Conservation (phyloP, 2,113 vertebrate genomes). For the Pelobates fuscus region DNA sequence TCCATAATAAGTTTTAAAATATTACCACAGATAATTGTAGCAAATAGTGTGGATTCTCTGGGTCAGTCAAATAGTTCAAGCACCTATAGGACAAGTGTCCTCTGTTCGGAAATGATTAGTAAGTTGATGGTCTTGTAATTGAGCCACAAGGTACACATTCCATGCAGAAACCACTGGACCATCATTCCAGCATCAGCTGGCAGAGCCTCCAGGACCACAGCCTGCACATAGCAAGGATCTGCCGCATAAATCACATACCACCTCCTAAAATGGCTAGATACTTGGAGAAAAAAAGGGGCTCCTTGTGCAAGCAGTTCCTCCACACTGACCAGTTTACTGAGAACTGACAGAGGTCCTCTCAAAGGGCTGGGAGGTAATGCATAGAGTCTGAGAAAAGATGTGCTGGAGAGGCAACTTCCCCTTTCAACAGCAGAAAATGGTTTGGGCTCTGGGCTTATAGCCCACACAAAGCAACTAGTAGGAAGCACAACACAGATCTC, state of each 20-base stretch:
- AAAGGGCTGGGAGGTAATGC: conserved; percentile 56
- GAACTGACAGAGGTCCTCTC: conserved; percentile 84
- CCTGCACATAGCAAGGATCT: conserved; percentile 82
- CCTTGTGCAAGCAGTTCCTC: conserved; percentile 79
- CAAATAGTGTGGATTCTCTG: too few relatives aligned
- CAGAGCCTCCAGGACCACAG: conserved; percentile 82
- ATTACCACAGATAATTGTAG: too few relatives aligned
- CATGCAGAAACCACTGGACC: conserved; percentile 83
- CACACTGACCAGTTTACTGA: conserved; percentile 71
- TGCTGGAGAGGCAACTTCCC: too few relatives aligned
- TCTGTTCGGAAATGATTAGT: conserved; percentile 82
- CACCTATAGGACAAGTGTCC: conserved; percentile 77
- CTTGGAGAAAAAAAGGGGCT: conserved; percentile 76
- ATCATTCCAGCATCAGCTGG: conserved; percentile 85
- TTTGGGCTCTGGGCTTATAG: too few relatives aligned
- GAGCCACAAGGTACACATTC: conserved; percentile 71
- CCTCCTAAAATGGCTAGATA: conserved; percentile 80
- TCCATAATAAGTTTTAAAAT: too few relatives aligned
- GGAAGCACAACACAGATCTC: conserved; percentile 64
- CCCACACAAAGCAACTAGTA: conserved; percentile 72
- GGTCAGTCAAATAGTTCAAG: conserved; percentile 76
- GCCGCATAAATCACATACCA: conserved; percentile 81
- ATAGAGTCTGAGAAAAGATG: too few relatives aligned
- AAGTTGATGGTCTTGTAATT: conserved; percentile 78
- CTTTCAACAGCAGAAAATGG: too few relatives aligned